A percentile compares a stretch with the other conserved stretches of the same genome.
phyloP scores from a whole-genome alignment of 2,888 invertebrate species.

The Drosophila maculinotata region DNA sequence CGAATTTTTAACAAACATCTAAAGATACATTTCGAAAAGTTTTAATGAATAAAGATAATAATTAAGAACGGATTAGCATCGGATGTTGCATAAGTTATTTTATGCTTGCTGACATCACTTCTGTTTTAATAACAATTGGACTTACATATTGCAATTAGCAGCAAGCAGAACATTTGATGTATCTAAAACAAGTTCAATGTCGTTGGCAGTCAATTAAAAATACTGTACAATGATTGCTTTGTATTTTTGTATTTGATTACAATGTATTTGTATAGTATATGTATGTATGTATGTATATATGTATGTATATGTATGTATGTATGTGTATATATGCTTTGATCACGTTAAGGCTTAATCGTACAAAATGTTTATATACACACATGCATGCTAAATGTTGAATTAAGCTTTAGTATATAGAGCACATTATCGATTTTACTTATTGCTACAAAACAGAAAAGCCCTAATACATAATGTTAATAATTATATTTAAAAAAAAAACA shows the following conservation, averaged over 20 bases:
- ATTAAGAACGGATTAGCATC: no score
- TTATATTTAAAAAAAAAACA: neutral
- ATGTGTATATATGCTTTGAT: conserved; percentile 33
- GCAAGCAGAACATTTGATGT: neutral
- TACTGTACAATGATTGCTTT: conserved; percentile 7
- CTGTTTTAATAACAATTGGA: no score
- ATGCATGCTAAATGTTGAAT: conserved; percentile 25
- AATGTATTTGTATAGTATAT: conserved; percentile 31
- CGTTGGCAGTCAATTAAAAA: no score
- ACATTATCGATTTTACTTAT: conserved; percentile 33
- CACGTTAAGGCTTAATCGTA: conserved; percentile 42
- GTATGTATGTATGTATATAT: neutral
- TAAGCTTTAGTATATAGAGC: conserved; percentile 20
- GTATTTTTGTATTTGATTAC: no score
- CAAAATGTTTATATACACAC: conserved; percentile 36
- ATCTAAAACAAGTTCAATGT: conserved; percentile 3
- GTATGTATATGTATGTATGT: conserved; percentile 4
- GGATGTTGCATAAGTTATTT: no score
- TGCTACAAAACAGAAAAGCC: conserved; percentile 17
- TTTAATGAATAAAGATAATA: no score
- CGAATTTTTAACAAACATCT: no score
- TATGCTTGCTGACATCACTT: no score
- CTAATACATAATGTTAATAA: conserved; percentile 10
- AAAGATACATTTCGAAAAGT: no score
- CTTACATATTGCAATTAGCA: neutral